Evolutionary conservation across 1,140 invertebrate species (phyloP).

Genomic region (Drosophila elegans): DNA sequence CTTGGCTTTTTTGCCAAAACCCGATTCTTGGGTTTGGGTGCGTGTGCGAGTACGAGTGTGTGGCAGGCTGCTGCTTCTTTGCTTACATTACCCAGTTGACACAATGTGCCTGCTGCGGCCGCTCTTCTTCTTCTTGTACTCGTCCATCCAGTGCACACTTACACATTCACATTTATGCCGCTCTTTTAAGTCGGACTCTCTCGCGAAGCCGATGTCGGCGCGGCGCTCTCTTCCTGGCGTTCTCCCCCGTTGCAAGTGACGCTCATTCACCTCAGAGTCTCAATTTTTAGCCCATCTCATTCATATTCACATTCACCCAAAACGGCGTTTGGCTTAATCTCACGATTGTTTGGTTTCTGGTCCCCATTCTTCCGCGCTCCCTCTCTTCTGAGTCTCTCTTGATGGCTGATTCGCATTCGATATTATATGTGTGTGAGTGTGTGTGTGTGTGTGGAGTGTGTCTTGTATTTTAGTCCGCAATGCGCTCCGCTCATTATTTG

Average conservation of each 20-base stretch:
- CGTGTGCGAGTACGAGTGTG: constrained; percentile 41
- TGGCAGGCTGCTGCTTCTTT: constrained; percentile 70
- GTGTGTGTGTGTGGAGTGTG: constrained; percentile 75
- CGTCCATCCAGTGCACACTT: constrained; percentile 76
- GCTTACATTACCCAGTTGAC: constrained; percentile 80
- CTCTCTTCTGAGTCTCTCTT: constrained; percentile 67
- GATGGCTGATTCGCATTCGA: constrained; percentile 76
- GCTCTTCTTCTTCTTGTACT: constrained; percentile 72
- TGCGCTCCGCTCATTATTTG: constrained; percentile 84
- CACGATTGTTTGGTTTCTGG: constrained; percentile 77
- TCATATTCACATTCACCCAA: constrained; percentile 84
- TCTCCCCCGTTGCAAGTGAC: constrained; percentile 67
- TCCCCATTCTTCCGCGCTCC: constrained; percentile 57
- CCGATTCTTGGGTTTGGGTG: constrained; percentile 4
- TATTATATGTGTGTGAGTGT: constrained; percentile 68
- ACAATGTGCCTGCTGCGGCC: constrained; percentile 61
- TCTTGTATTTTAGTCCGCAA: constrained; percentile 81
- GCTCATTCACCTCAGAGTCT: constrained; percentile 75
- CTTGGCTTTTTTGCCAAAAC: constrained; percentile 66
- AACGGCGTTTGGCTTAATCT: constrained; percentile 83
- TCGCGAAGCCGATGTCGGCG: constrained; percentile 45
- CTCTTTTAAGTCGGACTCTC: constrained; percentile 40
- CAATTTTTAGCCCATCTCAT: constrained; percentile 74
- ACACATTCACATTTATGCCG: constrained; percentile 43
- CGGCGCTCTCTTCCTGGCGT: constrained; percentile 31